Percentiles rank a stretch among this genome's conserved stretches.
phyloP scores from a whole-genome alignment of 2,113 vertebrate species.

The Connochaetes taurinus region DNA sequence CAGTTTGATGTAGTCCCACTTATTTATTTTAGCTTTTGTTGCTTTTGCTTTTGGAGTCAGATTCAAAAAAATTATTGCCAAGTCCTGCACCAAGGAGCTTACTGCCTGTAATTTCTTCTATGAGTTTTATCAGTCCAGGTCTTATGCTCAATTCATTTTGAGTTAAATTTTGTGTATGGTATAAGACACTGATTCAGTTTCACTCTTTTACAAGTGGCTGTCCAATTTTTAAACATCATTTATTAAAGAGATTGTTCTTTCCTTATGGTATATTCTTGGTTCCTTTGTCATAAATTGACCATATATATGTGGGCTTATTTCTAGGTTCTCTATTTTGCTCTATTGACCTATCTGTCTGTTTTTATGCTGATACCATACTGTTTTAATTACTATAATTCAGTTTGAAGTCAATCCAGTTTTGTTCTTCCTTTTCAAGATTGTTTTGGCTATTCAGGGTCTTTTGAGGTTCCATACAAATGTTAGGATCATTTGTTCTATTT shows the following conservation, averaged over 20 bases:
- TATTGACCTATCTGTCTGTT: not conserved
- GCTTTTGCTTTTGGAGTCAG: not conserved
- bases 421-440: not conserved
- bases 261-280: not conserved
- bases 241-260: not conserved
- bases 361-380: not conserved
- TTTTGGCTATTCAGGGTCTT: not conserved
- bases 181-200: not conserved
- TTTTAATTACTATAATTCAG: not conserved
- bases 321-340: not conserved
- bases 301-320: not conserved
- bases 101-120: not conserved
- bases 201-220: not conserved
- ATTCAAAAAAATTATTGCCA: not conserved
- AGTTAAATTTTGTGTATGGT: not conserved
- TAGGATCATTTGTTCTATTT: not conserved
- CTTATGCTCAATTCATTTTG: not conserved
- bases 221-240: not conserved
- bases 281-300: not conserved
- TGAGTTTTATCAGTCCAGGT: not conserved
- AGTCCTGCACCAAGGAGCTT: not conserved
- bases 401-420: not conserved
- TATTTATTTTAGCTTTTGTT: not conserved
- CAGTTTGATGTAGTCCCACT: not conserved
- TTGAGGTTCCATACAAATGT: not conserved